These are phyloP conservation scores for Xiphophorus hellerii DNA, from an alignment of 2,113 vertebrate genomes.

Conservation along the genomic window DNA sequence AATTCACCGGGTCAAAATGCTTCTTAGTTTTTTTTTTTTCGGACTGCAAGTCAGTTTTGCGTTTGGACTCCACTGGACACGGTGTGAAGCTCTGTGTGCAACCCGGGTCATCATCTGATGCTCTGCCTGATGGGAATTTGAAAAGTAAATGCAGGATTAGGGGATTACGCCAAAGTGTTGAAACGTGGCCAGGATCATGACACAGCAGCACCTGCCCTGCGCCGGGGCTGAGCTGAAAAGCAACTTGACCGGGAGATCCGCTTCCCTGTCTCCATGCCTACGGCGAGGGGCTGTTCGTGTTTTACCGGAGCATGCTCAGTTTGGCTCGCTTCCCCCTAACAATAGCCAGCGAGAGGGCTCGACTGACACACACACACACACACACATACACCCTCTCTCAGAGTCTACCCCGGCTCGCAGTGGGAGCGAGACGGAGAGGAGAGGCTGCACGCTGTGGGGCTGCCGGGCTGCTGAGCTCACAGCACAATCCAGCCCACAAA, in stretches of 20 bases:
- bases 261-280: conserved; percentile 73
- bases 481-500: conserved; percentile 15
- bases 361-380: conserved; percentile 10
- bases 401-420: conserved; percentile 58
- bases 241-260: conserved; percentile 38
- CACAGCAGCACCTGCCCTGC: conserved; percentile 41
- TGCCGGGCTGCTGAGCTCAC: conserved; percentile 44
- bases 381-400: conserved; percentile 1
- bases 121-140: conserved; percentile 28
- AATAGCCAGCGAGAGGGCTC: conserved; percentile 69
- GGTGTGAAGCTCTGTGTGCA: conserved; percentile 11
- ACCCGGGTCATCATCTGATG: conserved; percentile 36
- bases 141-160: conserved; percentile 15
- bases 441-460: conserved; percentile 57
- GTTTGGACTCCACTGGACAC: conserved; percentile 32
- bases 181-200: conserved; percentile 34
- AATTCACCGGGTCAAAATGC: background rate
- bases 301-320: conserved; percentile 76
- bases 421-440: conserved; percentile 64
- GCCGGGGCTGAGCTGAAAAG: conserved; percentile 27
- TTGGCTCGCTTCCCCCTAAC: conserved; percentile 58
- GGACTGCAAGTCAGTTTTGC: background rate
- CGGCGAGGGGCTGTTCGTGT: conserved; percentile 63
- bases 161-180: conserved; percentile 37
- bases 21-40: background rate